Evolutionary conservation across 2,113 vertebrate genomes (phyloP).

Genomic region (Salminus brasiliensis): DNA sequence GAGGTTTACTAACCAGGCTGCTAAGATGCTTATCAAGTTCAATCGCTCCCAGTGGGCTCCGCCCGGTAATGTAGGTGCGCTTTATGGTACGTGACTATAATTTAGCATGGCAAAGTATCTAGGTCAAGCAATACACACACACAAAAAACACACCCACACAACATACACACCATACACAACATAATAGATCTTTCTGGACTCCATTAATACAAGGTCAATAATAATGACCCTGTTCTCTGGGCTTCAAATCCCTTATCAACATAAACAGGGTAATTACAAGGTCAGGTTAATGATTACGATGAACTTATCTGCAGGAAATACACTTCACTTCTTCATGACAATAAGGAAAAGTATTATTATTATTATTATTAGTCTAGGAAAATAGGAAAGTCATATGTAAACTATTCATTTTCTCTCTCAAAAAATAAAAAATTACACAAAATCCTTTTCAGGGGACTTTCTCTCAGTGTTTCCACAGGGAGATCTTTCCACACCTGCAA

Average conservation of each 20-base stretch:
- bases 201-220: not conserved
- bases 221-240: not conserved
- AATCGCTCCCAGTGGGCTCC: not conserved
- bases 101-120: slow-evolving; percentile 2
- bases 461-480: too few species aligned
- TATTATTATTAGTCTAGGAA: too few species aligned
- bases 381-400: too few species aligned
- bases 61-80: not conserved
- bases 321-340: not conserved
- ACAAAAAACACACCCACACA: not conserved
- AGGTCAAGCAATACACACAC: slow-evolving; percentile 28
- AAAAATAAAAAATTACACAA: too few species aligned
- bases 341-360: not conserved
- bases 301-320: not conserved
- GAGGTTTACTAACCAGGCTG: not conserved
- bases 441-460: too few species aligned
- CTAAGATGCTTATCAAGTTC: not conserved
- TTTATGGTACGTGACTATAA: slow-evolving; percentile 10
- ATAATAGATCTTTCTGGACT: not conserved
- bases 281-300: not conserved
- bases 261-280: not conserved
- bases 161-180: not conserved
- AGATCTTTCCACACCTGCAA: too few species aligned
- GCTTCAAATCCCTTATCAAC: not conserved
- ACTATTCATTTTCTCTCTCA: too few species aligned